Evolutionary conservation across 2,888 invertebrate species (phyloP), one percentile per base, ranked within the genome.

Genomic region (Cerastis leucographa): DNA sequence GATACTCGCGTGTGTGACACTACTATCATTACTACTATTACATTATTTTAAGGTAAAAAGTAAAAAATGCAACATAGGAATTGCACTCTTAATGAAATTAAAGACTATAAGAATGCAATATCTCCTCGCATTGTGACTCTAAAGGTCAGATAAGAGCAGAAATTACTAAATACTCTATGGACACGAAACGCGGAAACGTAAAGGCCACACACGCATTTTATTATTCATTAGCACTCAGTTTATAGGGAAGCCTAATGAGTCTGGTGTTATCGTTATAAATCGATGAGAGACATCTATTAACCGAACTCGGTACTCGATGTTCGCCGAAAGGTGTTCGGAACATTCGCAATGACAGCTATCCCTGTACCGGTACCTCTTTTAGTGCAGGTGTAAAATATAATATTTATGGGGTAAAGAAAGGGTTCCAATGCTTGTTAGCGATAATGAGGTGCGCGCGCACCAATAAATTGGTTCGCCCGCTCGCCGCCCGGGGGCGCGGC

Each of bases 381-480:
- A 92, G 90, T 94, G 93, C 95, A 96, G 95, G 95, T 96, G 96
- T 96, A 94, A 95, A 96, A 95, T 95, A 95, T 95, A 93, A 95
- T 96, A 96, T 96, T 96, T 96, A 96, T 95, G 93, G 92, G 90
- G 93, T 94, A 94, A 93, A 93, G 94, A 94, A 95, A 95, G 95
- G 94, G 93, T 93, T 94, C 92, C 93, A 94, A 94, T 91, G 94
- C 96, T 96, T 96, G 96, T 96, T 96, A 96, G 94, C 89, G 92
- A 93, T 96, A 96, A 96, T 96, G 96, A 96, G 96, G 94, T 94
- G 94, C 94, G 94, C 94, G 94, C 94, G 93, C 94, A 91, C 90
- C 94, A 88, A 95, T 96, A 95, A 95, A 96, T 96, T 94, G 90
- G 93, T 94, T 91, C 92, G 89, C 88, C 93, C 91, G 91, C 90